phyloP scores from a whole-genome alignment of 2,888 invertebrate species.

The Ophion ventricosus region DNA sequence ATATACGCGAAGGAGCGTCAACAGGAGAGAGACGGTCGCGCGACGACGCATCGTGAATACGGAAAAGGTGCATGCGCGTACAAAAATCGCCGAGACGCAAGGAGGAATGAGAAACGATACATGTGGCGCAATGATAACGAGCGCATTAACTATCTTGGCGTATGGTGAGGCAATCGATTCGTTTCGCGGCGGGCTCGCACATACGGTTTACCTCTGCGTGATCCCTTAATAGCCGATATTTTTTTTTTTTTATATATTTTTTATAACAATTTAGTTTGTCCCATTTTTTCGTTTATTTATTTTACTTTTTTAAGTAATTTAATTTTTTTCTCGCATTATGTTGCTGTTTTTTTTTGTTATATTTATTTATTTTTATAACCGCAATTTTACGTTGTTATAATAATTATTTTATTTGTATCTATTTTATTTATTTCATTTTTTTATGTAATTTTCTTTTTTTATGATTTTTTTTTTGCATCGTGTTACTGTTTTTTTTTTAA shows the following conservation, averaged over 20 bases:
- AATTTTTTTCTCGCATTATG: not conserved
- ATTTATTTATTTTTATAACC: too few species aligned
- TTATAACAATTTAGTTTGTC: too few species aligned
- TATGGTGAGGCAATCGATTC: conserved; percentile 41
- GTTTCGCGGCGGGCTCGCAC: conserved; percentile 20
- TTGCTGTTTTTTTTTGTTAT: too few species aligned
- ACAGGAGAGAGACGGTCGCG: conserved; percentile 5
- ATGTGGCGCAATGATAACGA: conserved; percentile 60
- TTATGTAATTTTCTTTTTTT: too few species aligned
- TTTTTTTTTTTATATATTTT: too few species aligned
- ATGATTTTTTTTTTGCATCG: too few species aligned
- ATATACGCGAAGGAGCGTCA: not conserved
- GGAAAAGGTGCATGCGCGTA: conserved; percentile 34
- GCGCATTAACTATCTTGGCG: conserved; percentile 32
- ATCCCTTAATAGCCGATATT: not conserved
- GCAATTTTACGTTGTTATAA: too few species aligned
- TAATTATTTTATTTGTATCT: too few species aligned
- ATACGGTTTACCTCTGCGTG: conserved; percentile 11
- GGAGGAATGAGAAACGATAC: conserved; percentile 53
- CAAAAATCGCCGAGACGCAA: conserved; percentile 30
- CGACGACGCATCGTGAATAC: conserved; percentile 50
- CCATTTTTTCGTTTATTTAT: not conserved
- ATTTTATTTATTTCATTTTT: too few species aligned
- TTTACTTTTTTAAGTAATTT: not conserved
- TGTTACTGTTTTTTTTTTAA: too few species aligned